phyloP scores from a whole-genome alignment of 2,888 invertebrate genomes.

The Drosophila mercatorum region DNA sequence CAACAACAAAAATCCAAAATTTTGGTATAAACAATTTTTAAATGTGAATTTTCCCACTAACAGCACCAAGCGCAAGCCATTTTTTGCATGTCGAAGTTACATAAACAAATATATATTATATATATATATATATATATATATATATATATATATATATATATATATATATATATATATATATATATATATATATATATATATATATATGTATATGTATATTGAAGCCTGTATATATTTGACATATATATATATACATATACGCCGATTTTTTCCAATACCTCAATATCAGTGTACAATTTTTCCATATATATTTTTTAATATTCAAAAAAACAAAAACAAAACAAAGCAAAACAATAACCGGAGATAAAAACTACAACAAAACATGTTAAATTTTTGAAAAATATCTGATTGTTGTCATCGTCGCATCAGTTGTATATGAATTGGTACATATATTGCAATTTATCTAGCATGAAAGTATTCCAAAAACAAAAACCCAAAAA shows the following conservation, averaged over 20 bases:
- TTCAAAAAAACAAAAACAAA: slow-evolving; percentile 30
- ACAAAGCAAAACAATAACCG: slow-evolving; percentile 22
- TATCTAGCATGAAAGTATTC: slow-evolving; percentile 38
- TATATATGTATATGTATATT: slow-evolving; percentile 25
- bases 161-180: slow-evolving; percentile 20
- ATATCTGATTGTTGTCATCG: slow-evolving; percentile 77
- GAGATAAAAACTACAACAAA: slow-evolving; percentile 28
- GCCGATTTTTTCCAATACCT: slow-evolving; percentile 80
- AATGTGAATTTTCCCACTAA: slow-evolving; percentile 70
- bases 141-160: slow-evolving; percentile 16
- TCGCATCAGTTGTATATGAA: slow-evolving; percentile 53
- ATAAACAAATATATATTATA: slow-evolving; percentile 39
- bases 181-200: slow-evolving; percentile 14
- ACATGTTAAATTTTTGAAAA: slow-evolving; percentile 62
- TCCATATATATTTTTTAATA: slow-evolving; percentile 77
- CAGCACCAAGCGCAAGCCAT: slow-evolving; percentile 78
- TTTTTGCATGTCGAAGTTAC: slow-evolving; percentile 76
- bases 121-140: slow-evolving; percentile 16
- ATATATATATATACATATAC: slow-evolving; percentile 55
- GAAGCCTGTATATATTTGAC: slow-evolving; percentile 53
- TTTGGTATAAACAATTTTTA: slow-evolving; percentile 49
- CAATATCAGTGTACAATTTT: slow-evolving; percentile 77
- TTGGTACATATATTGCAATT: slow-evolving; percentile 57
- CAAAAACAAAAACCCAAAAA: slow-evolving; percentile 11
- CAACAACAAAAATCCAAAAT: slow-evolving; percentile 18